Base-by-base conservation (phyloP, 1,140 invertebrate species). In the Neoseiulus cucumeris region DNA sequence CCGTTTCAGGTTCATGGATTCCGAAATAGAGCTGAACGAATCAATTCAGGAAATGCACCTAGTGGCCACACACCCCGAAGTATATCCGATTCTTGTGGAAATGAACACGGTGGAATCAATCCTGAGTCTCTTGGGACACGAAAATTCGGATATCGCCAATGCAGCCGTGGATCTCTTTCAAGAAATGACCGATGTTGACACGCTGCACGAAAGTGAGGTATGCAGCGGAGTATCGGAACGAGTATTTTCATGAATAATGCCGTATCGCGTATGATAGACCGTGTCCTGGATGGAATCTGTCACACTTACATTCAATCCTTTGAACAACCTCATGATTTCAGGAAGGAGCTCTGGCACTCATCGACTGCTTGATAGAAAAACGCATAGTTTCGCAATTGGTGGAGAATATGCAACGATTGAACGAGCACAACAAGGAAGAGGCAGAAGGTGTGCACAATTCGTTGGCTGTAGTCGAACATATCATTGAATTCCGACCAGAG, bases 121-220 rank as follows among this genome's bases (percentile, higher is more conserved):
- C n/a, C 76, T 98, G 7, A 90, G 95, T 73, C 80, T 98, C 39
- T 75, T 99, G 9, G 83, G 86, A 30, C 96, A 99, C 79, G 94
- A 98, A 73, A 99, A 99, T 76, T 92, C 90, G 65, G 73, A 76
- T 68, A 79, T 81, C 22, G 72, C 76, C 17, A 76, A 78, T 65
- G 74, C 77, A 66, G 76, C 78, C 65, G 75, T 80, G 29, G 72
- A 77, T 70, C 68, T 80, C n/a, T 69, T 82, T 51, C 82, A 97
- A 81, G 94, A 98, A 77, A 76, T 98, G 18, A 95, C 92, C 18
- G 95, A 98, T 79, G 85, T 92, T 17, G 94, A 98, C 75, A 90
- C 91, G 69, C 78, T 96, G 29, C 86, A 92, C 74, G 94, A 98
- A 75, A 78, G 76, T 72, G 77, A 79, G 51, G 51, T 59, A 9